Evolutionary conservation across 2,113 vertebrate species (phyloP).

Genomic region (Columba livia): DNA sequence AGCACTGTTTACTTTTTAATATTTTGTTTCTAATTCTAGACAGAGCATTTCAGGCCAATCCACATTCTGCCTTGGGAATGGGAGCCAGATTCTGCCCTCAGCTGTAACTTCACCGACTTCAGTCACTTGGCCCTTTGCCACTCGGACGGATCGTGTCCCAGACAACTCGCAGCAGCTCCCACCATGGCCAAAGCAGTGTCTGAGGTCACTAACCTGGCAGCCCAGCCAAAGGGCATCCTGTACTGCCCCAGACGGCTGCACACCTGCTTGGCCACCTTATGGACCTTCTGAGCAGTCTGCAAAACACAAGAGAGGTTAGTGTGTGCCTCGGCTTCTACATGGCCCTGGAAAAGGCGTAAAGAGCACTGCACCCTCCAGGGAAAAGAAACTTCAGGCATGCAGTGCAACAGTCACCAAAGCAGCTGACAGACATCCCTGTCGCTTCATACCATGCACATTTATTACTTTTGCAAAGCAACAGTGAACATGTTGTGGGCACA

Average conservation of each 20-base stretch:
- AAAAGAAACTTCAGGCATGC: not conserved
- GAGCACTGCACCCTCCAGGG: fast-evolving
- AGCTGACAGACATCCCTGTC: not conserved
- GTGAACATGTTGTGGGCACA: not conserved
- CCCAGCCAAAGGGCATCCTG: constrained; percentile 98
- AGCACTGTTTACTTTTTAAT: constrained; percentile 28
- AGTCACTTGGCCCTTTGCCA: not conserved
- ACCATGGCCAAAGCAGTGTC: fast-evolving
- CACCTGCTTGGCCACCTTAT: constrained; percentile 91
- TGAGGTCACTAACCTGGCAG: constrained; percentile 85
- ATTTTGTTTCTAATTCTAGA: constrained; percentile 33
- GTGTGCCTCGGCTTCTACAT: fast-evolving
- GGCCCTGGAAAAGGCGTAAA: not conserved
- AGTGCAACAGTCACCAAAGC: fast-evolving
- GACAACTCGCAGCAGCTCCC: not conserved
- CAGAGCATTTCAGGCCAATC: not conserved
- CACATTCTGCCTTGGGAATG: not conserved
- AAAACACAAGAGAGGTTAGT: constrained; percentile 22
- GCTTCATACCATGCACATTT: not conserved
- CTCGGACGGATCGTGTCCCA: fast-evolving
- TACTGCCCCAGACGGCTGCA: constrained; percentile 93
- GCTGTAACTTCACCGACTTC: not conserved
- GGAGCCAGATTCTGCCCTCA: not conserved
- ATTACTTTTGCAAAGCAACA: not conserved
- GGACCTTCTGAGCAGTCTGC: constrained; percentile 93